phyloP scores from a whole-genome alignment of 2,113 vertebrate genomes.

The Xiphophorus maculatus region DNA sequence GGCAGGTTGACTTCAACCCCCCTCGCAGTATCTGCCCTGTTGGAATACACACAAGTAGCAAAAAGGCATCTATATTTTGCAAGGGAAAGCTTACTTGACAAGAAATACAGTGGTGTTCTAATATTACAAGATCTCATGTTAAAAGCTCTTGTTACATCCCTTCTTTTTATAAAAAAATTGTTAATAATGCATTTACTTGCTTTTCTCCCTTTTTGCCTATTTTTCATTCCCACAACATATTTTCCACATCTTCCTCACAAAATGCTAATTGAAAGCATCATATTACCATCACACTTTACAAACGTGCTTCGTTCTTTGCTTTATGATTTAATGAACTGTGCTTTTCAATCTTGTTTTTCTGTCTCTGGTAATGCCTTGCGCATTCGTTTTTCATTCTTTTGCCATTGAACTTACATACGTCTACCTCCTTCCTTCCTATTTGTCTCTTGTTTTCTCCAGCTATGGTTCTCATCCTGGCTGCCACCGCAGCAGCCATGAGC shows the following conservation, averaged over 20 bases:
- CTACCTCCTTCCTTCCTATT: not conserved
- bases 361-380: not conserved
- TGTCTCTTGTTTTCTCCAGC: constrained; percentile 61
- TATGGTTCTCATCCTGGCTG: constrained; percentile 84
- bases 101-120: not conserved
- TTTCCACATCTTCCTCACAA: not conserved
- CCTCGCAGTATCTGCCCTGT: not conserved
- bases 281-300: not conserved
- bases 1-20: not conserved
- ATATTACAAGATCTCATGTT: not conserved
- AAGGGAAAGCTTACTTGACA: not conserved
- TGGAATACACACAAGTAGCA: not conserved
- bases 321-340: not conserved
- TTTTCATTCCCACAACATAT: no score
- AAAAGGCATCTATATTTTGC: not conserved
- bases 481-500: constrained; percentile 75
- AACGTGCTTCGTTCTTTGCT: not conserved
- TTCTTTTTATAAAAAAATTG: not conserved
- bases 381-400: no score
- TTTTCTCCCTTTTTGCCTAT: not conserved
- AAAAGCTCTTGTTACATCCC: not conserved
- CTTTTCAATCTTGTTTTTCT: not conserved
- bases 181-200: not conserved
- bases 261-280: not conserved
- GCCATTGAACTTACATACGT: not conserved